Conservation (phyloP, 2,113 vertebrate species). For the Elanus axillaris region DNA sequence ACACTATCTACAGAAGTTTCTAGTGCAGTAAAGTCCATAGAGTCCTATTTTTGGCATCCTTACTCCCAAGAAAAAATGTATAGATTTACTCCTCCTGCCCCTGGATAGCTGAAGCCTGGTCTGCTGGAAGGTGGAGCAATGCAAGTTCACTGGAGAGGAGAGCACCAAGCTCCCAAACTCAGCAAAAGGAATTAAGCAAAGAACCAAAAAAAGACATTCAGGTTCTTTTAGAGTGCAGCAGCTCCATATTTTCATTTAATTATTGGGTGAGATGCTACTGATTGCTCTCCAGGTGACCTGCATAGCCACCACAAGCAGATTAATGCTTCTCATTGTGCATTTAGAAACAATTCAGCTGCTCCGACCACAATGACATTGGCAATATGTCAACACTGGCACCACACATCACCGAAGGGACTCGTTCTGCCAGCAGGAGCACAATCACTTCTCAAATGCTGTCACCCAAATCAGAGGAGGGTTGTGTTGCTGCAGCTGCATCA, state of each 20-base stretch:
- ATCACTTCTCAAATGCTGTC: neutral
- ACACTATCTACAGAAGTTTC: neutral
- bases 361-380: rapidly evolving
- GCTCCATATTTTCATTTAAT: neutral
- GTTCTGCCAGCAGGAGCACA: rapidly evolving
- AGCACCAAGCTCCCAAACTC: neutral
- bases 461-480: neutral
- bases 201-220: neutral
- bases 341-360: neutral
- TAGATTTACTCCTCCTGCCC: neutral
- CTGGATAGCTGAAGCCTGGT: neutral
- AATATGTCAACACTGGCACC: rapidly evolving
- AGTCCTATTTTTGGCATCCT: neutral
- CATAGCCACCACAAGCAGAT: rapidly evolving
- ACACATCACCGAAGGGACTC: rapidly evolving
- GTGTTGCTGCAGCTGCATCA: rapidly evolving
- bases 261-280: neutral
- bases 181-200: neutral
- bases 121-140: neutral
- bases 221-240: neutral
- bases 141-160: neutral
- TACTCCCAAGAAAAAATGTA: neutral
- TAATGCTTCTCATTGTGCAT: neutral
- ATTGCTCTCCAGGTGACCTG: neutral
- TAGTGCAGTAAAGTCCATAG: neutral